Percentiles rank a stretch among this genome's conserved stretches.
These are phyloP conservation scores for Macrocentrus cingulum DNA, from an alignment of 1,140 invertebrate species.

Conservation along the genomic window DNA sequence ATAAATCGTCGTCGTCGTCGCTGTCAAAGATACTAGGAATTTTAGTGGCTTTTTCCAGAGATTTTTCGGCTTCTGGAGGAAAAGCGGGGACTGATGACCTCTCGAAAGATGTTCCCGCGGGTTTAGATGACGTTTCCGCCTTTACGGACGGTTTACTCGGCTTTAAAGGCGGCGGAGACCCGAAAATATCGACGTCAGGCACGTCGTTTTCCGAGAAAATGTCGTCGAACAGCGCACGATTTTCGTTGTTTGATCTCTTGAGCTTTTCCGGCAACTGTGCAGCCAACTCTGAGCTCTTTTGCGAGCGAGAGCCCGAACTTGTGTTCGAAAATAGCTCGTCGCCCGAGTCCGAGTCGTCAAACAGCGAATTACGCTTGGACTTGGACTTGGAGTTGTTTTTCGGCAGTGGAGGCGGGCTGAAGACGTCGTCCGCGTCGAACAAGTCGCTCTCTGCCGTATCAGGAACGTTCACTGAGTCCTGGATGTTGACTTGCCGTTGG, in stretches of 20 bases:
- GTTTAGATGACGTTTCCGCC: no score
- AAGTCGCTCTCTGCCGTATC: conserved; percentile 10
- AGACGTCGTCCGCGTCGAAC: conserved; percentile 44
- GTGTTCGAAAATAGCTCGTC: conserved; percentile 47
- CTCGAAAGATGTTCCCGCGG: no score
- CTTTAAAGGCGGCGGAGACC: not conserved
- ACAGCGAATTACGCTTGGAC: conserved; percentile 40
- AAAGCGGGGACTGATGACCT: no score
- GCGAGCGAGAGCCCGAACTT: conserved; percentile 43
- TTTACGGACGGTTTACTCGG: conserved; percentile 1
- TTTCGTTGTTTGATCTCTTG: conserved; percentile 24
- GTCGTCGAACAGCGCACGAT: conserved; percentile 39
- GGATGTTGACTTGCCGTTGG: conserved; percentile 7
- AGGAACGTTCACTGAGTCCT: not conserved
- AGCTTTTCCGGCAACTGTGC: conserved; percentile 26
- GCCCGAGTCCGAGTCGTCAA: conserved; percentile 48
- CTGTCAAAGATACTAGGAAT: conserved; percentile 38
- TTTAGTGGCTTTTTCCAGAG: no score
- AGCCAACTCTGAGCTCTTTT: conserved; percentile 40
- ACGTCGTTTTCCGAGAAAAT: conserved; percentile 39
- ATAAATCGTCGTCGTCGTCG: conserved; percentile 34
- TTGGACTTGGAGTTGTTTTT: conserved; percentile 40
- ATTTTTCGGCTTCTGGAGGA: no score
- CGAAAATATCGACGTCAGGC: conserved; percentile 46
- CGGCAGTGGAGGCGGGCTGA: conserved; percentile 45